These are phyloP conservation scores for Nycticorax nycticorax DNA, from an alignment of 2,113 vertebrate genomes.

Conservation along the genomic window DNA sequence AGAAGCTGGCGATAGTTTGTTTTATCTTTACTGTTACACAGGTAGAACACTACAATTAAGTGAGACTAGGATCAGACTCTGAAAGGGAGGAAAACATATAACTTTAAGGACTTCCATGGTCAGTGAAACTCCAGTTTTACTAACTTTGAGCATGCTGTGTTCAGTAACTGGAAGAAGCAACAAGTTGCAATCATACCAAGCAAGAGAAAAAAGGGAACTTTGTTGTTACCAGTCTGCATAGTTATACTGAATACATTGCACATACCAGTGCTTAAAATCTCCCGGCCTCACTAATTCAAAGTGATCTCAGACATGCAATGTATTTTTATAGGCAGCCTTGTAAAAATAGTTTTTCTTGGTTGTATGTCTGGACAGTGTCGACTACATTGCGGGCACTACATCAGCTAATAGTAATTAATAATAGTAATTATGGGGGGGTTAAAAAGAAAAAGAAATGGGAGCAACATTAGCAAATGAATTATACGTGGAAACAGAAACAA, in stretches of 20 bases:
- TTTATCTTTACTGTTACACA: not conserved
- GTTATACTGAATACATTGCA: not conserved
- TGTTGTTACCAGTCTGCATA: not conserved
- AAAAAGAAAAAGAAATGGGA: not conserved
- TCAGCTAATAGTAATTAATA: not conserved
- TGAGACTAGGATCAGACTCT: not conserved
- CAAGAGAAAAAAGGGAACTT: not conserved
- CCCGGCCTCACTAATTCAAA: not conserved
- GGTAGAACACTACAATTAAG: not conserved
- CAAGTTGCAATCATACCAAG: not conserved
- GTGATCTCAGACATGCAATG: not conserved
- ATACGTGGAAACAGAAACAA: not conserved
- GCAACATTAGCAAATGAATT: not conserved
- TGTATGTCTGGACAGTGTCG: not conserved
- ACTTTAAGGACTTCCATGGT: not conserved
- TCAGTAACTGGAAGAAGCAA: not conserved
- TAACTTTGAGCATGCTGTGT: not conserved
- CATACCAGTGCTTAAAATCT: not conserved
- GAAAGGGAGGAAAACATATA: not conserved
- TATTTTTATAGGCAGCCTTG: constrained; percentile 4
- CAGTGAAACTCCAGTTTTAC: not conserved
- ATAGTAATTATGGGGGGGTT: not conserved
- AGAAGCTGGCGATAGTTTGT: not conserved
- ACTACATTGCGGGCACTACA: not conserved
- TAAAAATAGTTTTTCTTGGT: not conserved